Evolutionary conservation across 2,888 invertebrate genomes (phyloP).

Genomic region (Bellardia bayeri): DNA sequence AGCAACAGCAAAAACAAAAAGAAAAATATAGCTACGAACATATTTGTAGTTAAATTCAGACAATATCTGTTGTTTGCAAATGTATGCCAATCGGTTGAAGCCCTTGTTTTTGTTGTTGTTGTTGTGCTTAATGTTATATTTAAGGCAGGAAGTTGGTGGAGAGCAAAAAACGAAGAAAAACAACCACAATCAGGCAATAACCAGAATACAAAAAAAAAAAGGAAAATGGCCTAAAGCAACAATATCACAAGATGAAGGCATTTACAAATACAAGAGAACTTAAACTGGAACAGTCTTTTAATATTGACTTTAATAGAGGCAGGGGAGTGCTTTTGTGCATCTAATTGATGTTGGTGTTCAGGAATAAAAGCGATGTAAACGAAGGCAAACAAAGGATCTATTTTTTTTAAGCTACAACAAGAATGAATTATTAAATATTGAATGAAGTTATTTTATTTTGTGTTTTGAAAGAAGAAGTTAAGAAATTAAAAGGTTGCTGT

Average conservation of each 20-base stretch:
- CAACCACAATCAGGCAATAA: conserved; percentile 53
- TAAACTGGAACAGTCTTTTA: conserved; percentile 22
- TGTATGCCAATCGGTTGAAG: conserved; percentile 48
- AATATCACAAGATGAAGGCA: conserved; percentile 24
- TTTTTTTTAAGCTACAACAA: background rate
- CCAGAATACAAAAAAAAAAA: background rate
- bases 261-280: background rate
- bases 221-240: conserved; percentile 37
- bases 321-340: background rate
- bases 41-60: conserved; percentile 21
- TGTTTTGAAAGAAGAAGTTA: background rate
- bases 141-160: background rate
- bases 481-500: too few species aligned
- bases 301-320: conserved; percentile 19
- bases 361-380: background rate
- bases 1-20: background rate
- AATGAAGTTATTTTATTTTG: background rate
- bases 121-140: conserved; percentile 7
- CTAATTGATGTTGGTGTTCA: conserved; percentile 1
- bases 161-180: conserved; percentile 28
- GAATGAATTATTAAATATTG: conserved; percentile 20
- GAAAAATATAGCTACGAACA: background rate
- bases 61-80: conserved; percentile 37
- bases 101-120: background rate
- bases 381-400: background rate